Conservation (phyloP, 2,888 invertebrate species). For the Pristionchus mayeri region DNA sequence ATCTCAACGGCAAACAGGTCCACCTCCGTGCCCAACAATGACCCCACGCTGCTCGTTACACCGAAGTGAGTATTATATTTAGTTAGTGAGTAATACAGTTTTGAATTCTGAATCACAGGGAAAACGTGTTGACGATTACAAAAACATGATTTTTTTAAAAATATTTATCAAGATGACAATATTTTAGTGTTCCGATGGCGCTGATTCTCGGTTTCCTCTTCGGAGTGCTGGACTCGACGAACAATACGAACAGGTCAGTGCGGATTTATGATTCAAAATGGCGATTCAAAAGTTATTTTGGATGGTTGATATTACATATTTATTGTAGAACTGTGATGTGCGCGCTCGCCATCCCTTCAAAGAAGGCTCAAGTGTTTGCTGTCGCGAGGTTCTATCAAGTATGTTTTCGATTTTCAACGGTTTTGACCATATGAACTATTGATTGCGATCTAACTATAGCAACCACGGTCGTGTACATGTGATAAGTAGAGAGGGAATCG, state of each 20-base stretch:
- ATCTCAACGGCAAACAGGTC: constrained; percentile 24
- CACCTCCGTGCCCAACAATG: constrained; percentile 33
- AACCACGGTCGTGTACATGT: too few relatives aligned
- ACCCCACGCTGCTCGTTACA: not conserved
- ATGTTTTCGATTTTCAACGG: not conserved
- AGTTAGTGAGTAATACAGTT: too few relatives aligned
- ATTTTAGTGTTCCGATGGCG: constrained; percentile 54
- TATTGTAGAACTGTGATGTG: constrained; percentile 59
- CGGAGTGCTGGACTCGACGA: constrained; percentile 61
- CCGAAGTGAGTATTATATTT: constrained; percentile 25
- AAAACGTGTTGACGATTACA: too few relatives aligned
- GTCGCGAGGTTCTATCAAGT: constrained; percentile 63
- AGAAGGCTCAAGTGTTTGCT: constrained; percentile 61
- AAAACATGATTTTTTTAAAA: too few relatives aligned
- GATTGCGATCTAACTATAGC: not conserved
- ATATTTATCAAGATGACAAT: not conserved
- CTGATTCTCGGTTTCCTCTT: constrained; percentile 60
- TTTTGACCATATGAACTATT: not conserved
- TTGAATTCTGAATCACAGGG: too few relatives aligned
- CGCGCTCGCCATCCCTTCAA: constrained; percentile 60
- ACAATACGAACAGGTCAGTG: constrained; percentile 56
- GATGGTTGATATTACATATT: too few relatives aligned
- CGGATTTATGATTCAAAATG: too few relatives aligned
- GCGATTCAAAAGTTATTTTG: too few relatives aligned
- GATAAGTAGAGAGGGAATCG: too few relatives aligned